phyloP scores from a whole-genome alignment of 2,113 vertebrate species.

The Nothoprocta pentlandii region DNA sequence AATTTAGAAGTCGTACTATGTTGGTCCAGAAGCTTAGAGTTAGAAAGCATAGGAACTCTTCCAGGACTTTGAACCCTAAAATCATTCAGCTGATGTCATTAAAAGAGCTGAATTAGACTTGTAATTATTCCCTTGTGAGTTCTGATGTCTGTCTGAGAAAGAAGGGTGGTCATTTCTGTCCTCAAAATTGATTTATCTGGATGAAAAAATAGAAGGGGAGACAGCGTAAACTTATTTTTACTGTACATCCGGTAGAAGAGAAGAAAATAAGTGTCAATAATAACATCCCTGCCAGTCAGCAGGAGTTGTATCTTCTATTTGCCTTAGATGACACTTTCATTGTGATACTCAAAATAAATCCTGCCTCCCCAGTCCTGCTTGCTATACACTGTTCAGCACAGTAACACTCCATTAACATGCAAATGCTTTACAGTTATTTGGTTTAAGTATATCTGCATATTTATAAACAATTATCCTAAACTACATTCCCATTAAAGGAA shows the following conservation, averaged over 20 bases:
- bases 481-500: neutral
- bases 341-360: neutral
- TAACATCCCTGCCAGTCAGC: neutral
- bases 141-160: constrained; percentile 38
- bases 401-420: constrained; percentile 42
- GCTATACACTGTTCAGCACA: neutral
- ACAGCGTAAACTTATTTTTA: constrained; percentile 19
- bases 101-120: constrained; percentile 66
- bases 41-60: constrained; percentile 70
- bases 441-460: constrained; percentile 32
- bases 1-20: constrained; percentile 57
- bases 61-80: constrained; percentile 41
- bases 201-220: neutral
- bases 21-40: constrained; percentile 43
- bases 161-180: constrained; percentile 53
- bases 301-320: neutral
- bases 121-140: constrained; percentile 70
- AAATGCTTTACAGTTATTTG: constrained; percentile 30
- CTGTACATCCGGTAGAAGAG: neutral
- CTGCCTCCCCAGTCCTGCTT: neutral
- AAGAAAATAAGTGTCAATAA: neutral
- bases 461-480: constrained; percentile 43
- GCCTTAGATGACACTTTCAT: neutral
- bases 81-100: constrained; percentile 69
- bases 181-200: constrained; percentile 41